These are phyloP conservation scores for Poecile atricapillus DNA, from an alignment of 2,113 vertebrate species.

Conservation along the genomic window DNA sequence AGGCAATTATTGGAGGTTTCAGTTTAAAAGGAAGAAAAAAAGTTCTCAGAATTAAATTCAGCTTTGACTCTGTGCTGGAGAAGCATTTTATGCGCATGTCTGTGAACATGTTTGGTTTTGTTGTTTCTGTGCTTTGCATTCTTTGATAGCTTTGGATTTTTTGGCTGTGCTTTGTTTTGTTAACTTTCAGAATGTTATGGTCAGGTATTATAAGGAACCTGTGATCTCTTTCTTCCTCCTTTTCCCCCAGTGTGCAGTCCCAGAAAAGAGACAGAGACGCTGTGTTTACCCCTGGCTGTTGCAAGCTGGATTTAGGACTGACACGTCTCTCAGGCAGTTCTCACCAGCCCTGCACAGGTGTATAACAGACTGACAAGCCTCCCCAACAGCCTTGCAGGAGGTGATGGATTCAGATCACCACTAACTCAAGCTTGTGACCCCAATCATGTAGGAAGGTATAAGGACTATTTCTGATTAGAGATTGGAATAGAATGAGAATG, in stretches of 20 bases:
- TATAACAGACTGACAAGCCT: not conserved
- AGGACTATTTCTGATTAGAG: not conserved
- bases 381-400: not conserved
- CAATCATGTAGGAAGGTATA: not conserved
- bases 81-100: not conserved
- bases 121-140: not conserved
- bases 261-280: not conserved
- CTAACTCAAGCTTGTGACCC: not conserved
- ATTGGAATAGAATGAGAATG: not conserved
- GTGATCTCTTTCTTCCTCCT: not conserved
- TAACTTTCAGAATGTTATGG: not conserved
- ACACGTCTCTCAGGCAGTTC: not conserved
- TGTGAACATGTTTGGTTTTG: not conserved
- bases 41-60: slow-evolving; percentile 5
- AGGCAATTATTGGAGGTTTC: slow-evolving; percentile 47
- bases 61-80: not conserved
- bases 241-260: rapidly evolving
- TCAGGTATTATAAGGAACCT: not conserved
- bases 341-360: not conserved
- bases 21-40: not conserved
- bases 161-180: not conserved
- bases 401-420: not conserved
- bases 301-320: not conserved
- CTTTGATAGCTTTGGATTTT: not conserved
- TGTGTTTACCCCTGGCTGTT: not conserved